Percentiles rank a stretch among this genome's conserved stretches.
Conservation (phyloP, 2,888 invertebrate species). For the Eilema caniola region DNA sequence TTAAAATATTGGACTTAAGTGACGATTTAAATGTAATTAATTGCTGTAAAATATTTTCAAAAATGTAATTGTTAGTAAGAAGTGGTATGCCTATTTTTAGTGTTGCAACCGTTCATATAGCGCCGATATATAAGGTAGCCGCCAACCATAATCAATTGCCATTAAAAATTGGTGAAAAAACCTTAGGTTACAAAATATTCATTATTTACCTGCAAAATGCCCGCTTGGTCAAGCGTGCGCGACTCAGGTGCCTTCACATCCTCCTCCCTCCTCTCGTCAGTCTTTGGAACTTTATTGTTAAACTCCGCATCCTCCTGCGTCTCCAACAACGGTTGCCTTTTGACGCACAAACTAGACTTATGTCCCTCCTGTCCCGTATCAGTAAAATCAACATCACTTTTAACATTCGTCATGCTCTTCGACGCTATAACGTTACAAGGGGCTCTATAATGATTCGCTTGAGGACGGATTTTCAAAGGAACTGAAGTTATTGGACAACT, state of each 20-base stretch:
- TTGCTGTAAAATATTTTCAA: too few relatives aligned
- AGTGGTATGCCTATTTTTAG: too few relatives aligned
- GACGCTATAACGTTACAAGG: slow-evolving; percentile 84
- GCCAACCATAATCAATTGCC: too few relatives aligned
- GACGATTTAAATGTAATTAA: too few relatives aligned
- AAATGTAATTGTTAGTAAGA: too few relatives aligned
- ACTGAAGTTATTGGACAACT: slow-evolving; percentile 85
- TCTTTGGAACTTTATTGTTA: slow-evolving; percentile 84
- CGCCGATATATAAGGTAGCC: too few relatives aligned
- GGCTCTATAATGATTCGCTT: slow-evolving; percentile 73
- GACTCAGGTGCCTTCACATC: slow-evolving; percentile 70
- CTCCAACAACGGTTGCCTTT: slow-evolving; percentile 82
- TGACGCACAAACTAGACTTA: slow-evolving; percentile 74
- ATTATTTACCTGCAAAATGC: slow-evolving; percentile 88
- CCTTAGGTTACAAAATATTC: too few relatives aligned
- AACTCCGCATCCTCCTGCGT: slow-evolving; percentile 79
- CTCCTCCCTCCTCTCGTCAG: slow-evolving; percentile 73
- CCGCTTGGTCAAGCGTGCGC: slow-evolving; percentile 80
- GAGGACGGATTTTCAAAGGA: slow-evolving; percentile 86
- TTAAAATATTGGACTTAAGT: too few relatives aligned
- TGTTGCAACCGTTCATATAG: too few relatives aligned
- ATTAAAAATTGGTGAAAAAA: too few relatives aligned
- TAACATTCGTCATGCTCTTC: slow-evolving; percentile 88
- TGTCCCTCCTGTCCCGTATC: slow-evolving; percentile 78
- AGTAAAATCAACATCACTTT: slow-evolving; percentile 80